Evolutionary conservation across 2,797 vertebrate species (phyloP).

Genomic region (Silurus aristotelis): DNA sequence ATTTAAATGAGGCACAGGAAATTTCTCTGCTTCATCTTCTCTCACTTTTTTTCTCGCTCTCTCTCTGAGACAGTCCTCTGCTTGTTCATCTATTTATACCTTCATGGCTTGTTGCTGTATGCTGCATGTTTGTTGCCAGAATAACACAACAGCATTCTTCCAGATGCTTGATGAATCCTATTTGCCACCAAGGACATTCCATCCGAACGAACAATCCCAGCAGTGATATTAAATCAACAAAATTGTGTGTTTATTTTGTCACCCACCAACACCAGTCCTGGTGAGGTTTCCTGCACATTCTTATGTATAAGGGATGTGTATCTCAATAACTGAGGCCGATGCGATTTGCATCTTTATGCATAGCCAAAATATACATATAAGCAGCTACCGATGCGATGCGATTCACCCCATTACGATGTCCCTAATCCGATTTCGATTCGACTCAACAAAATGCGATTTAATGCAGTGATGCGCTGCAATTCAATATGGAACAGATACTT

Average conservation of each 20-base stretch:
- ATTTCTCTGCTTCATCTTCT: neutral
- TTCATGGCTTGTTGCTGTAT: conserved; percentile 25
- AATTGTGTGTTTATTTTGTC: neutral
- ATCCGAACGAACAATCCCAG: conserved; percentile 4
- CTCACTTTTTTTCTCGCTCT: neutral
- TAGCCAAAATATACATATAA: too few relatives aligned
- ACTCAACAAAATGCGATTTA: too few relatives aligned
- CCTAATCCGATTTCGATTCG: too few relatives aligned
- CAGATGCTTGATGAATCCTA: neutral
- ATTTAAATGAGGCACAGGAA: neutral
- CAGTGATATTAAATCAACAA: neutral
- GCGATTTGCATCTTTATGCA: too few relatives aligned
- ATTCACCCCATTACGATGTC: too few relatives aligned
- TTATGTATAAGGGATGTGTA: too few relatives aligned
- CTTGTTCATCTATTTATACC: conserved; percentile 33
- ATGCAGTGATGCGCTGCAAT: too few relatives aligned
- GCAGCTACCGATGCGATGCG: too few relatives aligned
- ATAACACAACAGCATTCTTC: conserved; percentile 1
- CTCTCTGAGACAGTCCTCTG: neutral
- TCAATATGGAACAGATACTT: too few relatives aligned
- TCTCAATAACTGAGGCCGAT: too few relatives aligned
- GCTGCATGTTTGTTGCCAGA: conserved; percentile 24
- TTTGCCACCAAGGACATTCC: neutral
- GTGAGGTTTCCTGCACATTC: too few relatives aligned
- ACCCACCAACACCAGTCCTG: neutral